Conservation (phyloP, 2,888 invertebrate species). For the Pyrrhosoma nymphula region DNA sequence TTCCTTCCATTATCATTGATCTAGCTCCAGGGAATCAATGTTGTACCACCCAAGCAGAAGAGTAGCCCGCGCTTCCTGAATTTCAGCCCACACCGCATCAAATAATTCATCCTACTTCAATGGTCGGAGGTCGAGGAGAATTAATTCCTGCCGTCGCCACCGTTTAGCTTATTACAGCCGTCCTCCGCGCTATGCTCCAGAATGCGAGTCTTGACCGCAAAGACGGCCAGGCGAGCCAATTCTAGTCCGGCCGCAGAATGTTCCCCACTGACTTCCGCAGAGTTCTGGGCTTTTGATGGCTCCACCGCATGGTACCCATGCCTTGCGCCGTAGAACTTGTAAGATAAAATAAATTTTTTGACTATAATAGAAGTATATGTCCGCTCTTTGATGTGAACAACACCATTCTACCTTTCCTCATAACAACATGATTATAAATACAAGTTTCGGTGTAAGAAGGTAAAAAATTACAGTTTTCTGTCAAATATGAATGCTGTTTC, state of each 20-base stretch:
- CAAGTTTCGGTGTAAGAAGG: no score
- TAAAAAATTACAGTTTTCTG: no score
- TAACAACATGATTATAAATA: no score
- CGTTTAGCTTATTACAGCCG: neutral
- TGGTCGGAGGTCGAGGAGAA: neutral
- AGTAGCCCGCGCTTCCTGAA: neutral
- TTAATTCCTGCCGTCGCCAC: constrained; percentile 7
- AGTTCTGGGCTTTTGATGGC: constrained; percentile 1
- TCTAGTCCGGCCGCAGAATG: neutral
- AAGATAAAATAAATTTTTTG: no score
- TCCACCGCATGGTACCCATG: neutral
- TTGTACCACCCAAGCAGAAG: neutral
- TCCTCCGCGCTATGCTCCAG: neutral
- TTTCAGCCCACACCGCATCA: neutral
- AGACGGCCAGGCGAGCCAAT: constrained; percentile 1
- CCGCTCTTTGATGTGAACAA: no score
- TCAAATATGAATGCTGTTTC: no score
- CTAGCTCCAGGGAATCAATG: neutral
- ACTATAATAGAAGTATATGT: no score
- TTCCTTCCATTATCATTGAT: neutral
- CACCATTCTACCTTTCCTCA: no score
- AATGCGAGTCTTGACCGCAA: constrained; percentile 4
- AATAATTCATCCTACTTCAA: constrained; percentile 29
- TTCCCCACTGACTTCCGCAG: neutral
- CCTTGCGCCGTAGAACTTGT: neutral